Conservation (phyloP, 2,888 invertebrate species). For the Osedax frankpressi region DNA sequence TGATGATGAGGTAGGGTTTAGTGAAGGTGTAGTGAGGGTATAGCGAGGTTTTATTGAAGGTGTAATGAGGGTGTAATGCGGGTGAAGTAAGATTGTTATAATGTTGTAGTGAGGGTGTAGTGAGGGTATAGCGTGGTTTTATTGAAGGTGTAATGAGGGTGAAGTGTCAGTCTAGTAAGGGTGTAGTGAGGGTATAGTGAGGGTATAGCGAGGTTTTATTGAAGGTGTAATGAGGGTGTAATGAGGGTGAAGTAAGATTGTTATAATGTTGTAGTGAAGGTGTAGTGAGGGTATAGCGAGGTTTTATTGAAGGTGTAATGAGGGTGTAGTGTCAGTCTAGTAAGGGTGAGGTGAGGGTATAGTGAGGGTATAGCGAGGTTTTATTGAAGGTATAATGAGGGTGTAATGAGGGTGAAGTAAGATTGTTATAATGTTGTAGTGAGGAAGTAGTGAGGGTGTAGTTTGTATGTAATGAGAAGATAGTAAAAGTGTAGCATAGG, state of each 20-base stretch:
- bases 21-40: background rate
- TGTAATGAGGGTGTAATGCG: background rate
- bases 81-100: background rate
- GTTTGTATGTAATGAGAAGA: background rate
- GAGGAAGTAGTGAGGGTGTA: slow-evolving; percentile 7
- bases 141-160: background rate
- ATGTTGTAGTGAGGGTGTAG: background rate
- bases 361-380: background rate
- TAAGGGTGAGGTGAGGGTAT: background rate
- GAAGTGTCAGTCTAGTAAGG: background rate
- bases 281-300: background rate
- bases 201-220: background rate
- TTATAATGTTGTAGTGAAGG: background rate
- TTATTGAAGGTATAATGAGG: background rate
- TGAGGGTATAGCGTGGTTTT: background rate
- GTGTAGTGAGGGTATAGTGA: background rate
- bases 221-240: background rate
- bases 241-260: background rate
- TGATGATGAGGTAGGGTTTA: background rate
- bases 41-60: background rate
- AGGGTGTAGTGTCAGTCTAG: background rate
- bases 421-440: background rate
- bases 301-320: background rate
- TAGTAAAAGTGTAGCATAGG: background rate
- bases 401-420: background rate